phyloP scores from a whole-genome alignment of 2,113 vertebrate species.

The Cochlearius cochlearius region DNA sequence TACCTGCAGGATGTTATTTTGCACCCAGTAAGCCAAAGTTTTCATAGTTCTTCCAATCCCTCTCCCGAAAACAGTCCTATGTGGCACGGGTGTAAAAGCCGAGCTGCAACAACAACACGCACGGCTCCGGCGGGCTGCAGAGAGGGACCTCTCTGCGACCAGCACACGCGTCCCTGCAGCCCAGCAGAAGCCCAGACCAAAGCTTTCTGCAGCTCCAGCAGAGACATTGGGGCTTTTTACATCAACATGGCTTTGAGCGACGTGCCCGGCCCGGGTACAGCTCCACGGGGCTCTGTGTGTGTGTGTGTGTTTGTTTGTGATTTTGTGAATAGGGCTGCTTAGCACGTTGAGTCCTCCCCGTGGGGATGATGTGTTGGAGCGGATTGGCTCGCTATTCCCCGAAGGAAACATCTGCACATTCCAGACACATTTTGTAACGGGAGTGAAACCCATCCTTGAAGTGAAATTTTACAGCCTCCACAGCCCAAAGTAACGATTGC shows the following conservation, averaged over 20 bases:
- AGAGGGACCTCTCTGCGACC: not conserved
- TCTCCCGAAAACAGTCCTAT: not conserved
- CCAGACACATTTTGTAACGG: slow-evolving; percentile 93
- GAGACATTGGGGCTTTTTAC: accelerated
- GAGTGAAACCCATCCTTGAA: slow-evolving; percentile 75
- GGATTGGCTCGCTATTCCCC: slow-evolving; percentile 74
- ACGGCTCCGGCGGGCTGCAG: not conserved
- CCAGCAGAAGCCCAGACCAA: not conserved
- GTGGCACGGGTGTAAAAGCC: not conserved
- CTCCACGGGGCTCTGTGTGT: not conserved
- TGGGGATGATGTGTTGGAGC: slow-evolving; percentile 44
- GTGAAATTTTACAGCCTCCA: slow-evolving; percentile 74
- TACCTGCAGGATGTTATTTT: not conserved
- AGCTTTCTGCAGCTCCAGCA: not conserved
- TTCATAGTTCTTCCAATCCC: not conserved
- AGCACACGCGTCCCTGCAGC: not conserved
- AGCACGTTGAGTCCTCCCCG: slow-evolving; percentile 37
- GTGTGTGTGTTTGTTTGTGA: slow-evolving; percentile 68
- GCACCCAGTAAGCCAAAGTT: not conserved
- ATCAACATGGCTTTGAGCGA: not conserved
- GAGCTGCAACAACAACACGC: not conserved
- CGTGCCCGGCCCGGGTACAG: not conserved
- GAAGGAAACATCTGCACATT: slow-evolving; percentile 98
- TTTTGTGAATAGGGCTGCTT: slow-evolving; percentile 31
- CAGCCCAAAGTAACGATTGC: slow-evolving; percentile 49